phyloP scores from a whole-genome alignment of 2,113 vertebrate genomes.

The Eulemur rufifrons region DNA sequence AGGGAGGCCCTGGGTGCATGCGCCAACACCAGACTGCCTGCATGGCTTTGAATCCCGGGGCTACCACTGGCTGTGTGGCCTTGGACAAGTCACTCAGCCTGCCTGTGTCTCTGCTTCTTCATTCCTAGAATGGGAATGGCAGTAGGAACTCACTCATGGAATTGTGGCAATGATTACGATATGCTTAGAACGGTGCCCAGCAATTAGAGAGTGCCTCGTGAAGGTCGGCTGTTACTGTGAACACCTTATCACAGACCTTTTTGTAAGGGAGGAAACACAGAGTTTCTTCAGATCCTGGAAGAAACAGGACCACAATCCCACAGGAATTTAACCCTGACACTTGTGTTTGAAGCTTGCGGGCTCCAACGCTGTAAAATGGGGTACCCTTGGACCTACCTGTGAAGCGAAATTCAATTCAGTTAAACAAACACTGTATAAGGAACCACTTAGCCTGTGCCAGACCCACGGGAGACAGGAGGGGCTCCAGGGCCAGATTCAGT shows the following conservation, averaged over 20 bases:
- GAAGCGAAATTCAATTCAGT: neutral
- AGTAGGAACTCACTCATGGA: neutral
- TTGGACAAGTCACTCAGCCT: neutral
- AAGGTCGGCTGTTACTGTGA: neutral
- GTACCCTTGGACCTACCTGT: neutral
- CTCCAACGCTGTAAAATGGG: neutral
- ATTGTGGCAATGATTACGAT: neutral
- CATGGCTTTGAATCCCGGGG: rapidly evolving
- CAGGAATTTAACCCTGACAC: neutral
- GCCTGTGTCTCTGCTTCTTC: neutral
- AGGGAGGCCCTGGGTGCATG: rapidly evolving
- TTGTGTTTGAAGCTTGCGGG: neutral
- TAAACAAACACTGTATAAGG: neutral
- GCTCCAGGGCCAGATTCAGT: rapidly evolving
- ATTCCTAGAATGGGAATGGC: neutral
- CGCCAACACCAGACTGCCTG: neutral
- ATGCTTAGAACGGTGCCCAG: neutral
- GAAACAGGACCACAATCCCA: neutral
- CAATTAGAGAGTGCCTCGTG: neutral
- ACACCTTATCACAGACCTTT: neutral
- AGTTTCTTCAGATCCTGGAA: neutral
- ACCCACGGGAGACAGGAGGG: rapidly evolving
- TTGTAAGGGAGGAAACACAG: neutral
- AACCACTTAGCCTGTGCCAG: neutral
- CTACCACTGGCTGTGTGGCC: neutral